A percentile compares a stretch with the other conserved stretches of the same genome.
These are phyloP conservation scores for Cataglyphis livida DNA, from an alignment of 2,888 invertebrate genomes.

Conservation along the genomic window DNA sequence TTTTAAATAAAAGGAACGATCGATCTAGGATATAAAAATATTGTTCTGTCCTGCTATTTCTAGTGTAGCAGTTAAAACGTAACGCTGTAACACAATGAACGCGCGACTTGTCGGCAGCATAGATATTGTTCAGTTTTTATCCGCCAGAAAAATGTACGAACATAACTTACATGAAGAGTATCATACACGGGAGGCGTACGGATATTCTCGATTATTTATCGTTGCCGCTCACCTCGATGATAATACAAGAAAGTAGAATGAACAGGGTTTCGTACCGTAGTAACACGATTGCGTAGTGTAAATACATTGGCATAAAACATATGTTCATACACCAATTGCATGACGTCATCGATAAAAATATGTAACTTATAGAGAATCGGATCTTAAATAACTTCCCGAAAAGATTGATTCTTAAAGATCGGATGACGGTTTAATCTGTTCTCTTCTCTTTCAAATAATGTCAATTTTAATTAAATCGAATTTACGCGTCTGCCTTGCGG, in stretches of 20 bases:
- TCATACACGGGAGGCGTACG: slow-evolving; percentile 11
- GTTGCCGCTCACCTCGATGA: slow-evolving; percentile 2
- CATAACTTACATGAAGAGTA: slow-evolving; percentile 47
- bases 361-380: neutral
- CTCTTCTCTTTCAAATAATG: slow-evolving; percentile 6
- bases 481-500: neutral
- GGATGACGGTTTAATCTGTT: slow-evolving; percentile 20
- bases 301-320: slow-evolving; percentile 8
- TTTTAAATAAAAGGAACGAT: neutral
- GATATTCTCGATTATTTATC: slow-evolving; percentile 49
- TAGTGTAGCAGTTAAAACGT: slow-evolving; percentile 23
- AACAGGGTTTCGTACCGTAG: slow-evolving; percentile 7
- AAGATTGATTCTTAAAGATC: neutral
- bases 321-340: neutral
- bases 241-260: slow-evolving; percentile 45
- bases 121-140: slow-evolving; percentile 53
- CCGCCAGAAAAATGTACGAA: slow-evolving; percentile 33
- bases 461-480: slow-evolving; percentile 43
- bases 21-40: slow-evolving; percentile 10
- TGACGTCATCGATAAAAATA: slow-evolving; percentile 1
- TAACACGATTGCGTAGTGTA: slow-evolving; percentile 6
- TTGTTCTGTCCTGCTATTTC: slow-evolving; percentile 16
- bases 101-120: slow-evolving; percentile 34
- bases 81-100: slow-evolving; percentile 39
- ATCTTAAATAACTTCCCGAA: neutral